These are phyloP conservation scores for Drosophila kanapiae DNA, from an alignment of 1,140 invertebrate genomes.

Conservation along the genomic window DNA sequence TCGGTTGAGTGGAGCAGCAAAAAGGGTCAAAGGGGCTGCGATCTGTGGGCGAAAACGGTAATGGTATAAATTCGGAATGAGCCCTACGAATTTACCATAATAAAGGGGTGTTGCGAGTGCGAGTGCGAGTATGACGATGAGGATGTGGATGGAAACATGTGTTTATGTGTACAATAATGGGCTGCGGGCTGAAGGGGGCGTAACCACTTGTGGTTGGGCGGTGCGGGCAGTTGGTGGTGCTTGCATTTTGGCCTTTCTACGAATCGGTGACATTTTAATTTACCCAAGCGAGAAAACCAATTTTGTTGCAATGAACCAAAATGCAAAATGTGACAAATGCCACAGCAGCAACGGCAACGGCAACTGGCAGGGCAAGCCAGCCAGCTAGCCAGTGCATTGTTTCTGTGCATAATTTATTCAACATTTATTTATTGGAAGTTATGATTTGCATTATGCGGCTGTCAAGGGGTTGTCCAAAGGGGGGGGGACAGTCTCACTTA, in stretches of 20 bases:
- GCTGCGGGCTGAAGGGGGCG: slow-evolving; percentile 17
- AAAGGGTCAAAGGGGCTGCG: slow-evolving; percentile 28
- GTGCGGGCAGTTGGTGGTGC: slow-evolving; percentile 42
- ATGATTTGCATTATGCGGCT: slow-evolving; percentile 71
- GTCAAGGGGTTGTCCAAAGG: not conserved
- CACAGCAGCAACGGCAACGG: slow-evolving; percentile 22
- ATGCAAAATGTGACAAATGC: slow-evolving; percentile 71
- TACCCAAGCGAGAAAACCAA: slow-evolving; percentile 80
- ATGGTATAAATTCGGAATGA: slow-evolving; percentile 52
- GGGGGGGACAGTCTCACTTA: slow-evolving; percentile 32
- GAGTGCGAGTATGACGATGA: not conserved
- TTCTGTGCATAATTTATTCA: slow-evolving; percentile 72
- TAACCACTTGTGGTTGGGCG: slow-evolving; percentile 40
- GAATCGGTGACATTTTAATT: slow-evolving; percentile 81
- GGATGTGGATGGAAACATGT: slow-evolving; percentile 56
- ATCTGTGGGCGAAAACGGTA: slow-evolving; percentile 21
- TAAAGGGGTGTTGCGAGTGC: slow-evolving; percentile 16
- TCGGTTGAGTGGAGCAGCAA: not conserved
- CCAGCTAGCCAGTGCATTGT: slow-evolving; percentile 25
- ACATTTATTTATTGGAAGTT: slow-evolving; percentile 78
- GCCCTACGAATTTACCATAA: slow-evolving; percentile 49
- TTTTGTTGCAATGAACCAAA: slow-evolving; percentile 69
- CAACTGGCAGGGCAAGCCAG: not conserved
- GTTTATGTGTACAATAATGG: slow-evolving; percentile 55
- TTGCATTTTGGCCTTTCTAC: slow-evolving; percentile 64